Percentiles rank a stretch among this genome's conserved stretches.
These are phyloP conservation scores for Suillia variegata DNA, from an alignment of 2,888 invertebrate species.

Conservation along the genomic window DNA sequence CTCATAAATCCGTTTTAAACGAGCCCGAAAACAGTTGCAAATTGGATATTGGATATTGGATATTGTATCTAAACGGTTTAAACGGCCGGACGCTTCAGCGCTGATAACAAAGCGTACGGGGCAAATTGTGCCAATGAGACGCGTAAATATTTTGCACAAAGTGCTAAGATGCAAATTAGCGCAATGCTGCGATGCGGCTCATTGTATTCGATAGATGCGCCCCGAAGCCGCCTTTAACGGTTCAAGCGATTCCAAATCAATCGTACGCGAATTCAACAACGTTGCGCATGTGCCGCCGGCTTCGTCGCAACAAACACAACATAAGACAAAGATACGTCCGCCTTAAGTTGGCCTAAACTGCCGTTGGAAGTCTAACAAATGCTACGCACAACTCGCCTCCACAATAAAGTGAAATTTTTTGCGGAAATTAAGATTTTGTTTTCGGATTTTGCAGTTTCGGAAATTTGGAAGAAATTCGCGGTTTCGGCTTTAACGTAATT, in stretches of 20 bases:
- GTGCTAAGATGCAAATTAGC: not conserved
- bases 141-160: slow-evolving; percentile 15
- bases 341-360: not conserved
- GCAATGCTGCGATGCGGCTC: too few species aligned
- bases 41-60: not conserved
- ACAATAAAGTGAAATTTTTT: slow-evolving; percentile 52
- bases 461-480: not conserved
- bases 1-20: slow-evolving; percentile 26
- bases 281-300: not conserved
- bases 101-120: slow-evolving; percentile 7
- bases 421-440: slow-evolving; percentile 51
- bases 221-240: not conserved
- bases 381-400: slow-evolving; percentile 41
- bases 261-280: not conserved
- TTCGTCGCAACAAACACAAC: not conserved
- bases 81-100: too few species aligned
- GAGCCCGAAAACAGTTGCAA: not conserved
- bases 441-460: slow-evolving; percentile 9
- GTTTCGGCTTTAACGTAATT: too few species aligned
- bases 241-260: not conserved
- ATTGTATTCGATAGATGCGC: slow-evolving; percentile 8
- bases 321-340: not conserved
- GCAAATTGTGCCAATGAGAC: slow-evolving; percentile 16
- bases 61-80: slow-evolving; percentile 15
- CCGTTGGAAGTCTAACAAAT: slow-evolving; percentile 37